phyloP scores from a whole-genome alignment of 1,140 invertebrate species.

The Bombyx mandarina region DNA sequence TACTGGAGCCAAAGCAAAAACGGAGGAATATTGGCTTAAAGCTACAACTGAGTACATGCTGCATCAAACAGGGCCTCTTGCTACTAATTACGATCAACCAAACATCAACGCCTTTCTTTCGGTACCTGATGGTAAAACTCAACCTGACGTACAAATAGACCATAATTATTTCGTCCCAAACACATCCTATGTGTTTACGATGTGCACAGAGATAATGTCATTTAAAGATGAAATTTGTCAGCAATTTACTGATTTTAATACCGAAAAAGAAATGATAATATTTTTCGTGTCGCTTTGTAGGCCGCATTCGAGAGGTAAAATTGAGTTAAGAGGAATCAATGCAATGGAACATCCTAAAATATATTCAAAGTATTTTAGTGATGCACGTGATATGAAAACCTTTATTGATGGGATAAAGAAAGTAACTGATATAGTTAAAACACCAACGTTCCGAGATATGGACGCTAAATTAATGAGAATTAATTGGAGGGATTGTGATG shows the following conservation, averaged over 20 bases:
- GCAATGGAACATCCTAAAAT: constrained; percentile 77
- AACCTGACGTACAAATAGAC: constrained; percentile 75
- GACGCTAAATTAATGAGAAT: constrained; percentile 51
- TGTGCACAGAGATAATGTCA: constrained; percentile 36
- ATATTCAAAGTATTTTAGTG: constrained; percentile 53
- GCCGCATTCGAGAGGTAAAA: constrained; percentile 45
- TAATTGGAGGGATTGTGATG: constrained; percentile 41
- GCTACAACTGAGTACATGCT: constrained; percentile 42
- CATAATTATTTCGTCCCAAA: constrained; percentile 74
- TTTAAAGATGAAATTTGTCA: constrained; percentile 83
- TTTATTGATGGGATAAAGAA: constrained; percentile 39
- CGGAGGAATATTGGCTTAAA: constrained; percentile 40
- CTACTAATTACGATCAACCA: constrained; percentile 57
- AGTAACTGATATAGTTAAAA: constrained; percentile 39
- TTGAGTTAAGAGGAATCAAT: constrained; percentile 75
- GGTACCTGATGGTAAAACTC: constrained; percentile 68
- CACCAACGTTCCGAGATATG: constrained; percentile 30
- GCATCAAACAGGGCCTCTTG: constrained; percentile 44
- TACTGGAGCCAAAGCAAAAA: constrained; percentile 54
- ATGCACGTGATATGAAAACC: constrained; percentile 41
- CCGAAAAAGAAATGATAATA: constrained; percentile 47
- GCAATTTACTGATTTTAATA: constrained; percentile 73
- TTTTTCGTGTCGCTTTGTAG: constrained; percentile 52
- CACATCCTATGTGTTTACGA: constrained; percentile 46
- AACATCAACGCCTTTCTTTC: constrained; percentile 71